Conservation (phyloP, 2,797 vertebrate genomes). For the Sebastes taczanowskii region DNA sequence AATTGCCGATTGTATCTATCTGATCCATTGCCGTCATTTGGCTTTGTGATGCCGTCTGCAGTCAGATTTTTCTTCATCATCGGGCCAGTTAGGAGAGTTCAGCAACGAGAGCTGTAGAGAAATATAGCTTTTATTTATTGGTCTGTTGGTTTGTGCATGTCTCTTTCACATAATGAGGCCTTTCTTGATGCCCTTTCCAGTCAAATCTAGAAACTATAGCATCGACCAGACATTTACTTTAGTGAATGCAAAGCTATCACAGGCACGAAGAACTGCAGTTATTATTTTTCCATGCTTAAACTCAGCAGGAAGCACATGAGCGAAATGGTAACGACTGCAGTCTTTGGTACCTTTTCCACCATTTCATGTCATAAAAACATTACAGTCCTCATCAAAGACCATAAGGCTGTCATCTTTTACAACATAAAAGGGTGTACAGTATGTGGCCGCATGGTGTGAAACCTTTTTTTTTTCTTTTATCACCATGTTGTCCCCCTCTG, state of each 20-base stretch:
- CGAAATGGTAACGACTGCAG: not conserved
- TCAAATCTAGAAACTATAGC: not conserved
- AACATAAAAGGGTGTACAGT: slow-evolving; percentile 4
- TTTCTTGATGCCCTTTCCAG: not conserved
- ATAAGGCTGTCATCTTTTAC: slow-evolving; percentile 18
- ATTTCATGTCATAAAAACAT: slow-evolving; percentile 8
- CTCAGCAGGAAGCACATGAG: not conserved
- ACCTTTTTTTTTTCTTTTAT: not conserved
- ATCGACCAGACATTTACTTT: not conserved
- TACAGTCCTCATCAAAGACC: not conserved
- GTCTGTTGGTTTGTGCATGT: not conserved
- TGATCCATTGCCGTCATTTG: slow-evolving; percentile 62
- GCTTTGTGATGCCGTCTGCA: slow-evolving; percentile 43
- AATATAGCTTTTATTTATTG: slow-evolving; percentile 22
- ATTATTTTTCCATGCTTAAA: not conserved
- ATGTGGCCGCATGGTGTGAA: not conserved
- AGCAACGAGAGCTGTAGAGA: not conserved
- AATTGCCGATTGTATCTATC: slow-evolving; percentile 70
- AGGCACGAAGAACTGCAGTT: not conserved
- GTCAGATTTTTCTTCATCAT: slow-evolving; percentile 48
- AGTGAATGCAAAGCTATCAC: not conserved
- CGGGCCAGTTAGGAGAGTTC: slow-evolving; percentile 3
- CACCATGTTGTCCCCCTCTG: not conserved
- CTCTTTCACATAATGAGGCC: slow-evolving; percentile 7
- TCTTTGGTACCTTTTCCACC: not conserved